Evolutionary conservation across 1,140 invertebrate genomes (phyloP).

Genomic region (Halesus radiatus): DNA sequence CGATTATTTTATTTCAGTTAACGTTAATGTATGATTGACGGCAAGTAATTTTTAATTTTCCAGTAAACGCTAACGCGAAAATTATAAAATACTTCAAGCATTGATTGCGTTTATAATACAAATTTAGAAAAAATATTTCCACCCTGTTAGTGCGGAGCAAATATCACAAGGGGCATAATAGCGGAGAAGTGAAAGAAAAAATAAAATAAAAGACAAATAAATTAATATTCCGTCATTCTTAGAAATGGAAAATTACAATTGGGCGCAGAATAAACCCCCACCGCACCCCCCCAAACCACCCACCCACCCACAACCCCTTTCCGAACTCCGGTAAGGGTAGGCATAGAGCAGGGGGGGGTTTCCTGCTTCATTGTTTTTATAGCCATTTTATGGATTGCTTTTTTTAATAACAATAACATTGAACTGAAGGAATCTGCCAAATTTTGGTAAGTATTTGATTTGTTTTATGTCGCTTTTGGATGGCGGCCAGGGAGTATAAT

Average conservation of each 20-base stretch:
- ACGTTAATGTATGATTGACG: too few species aligned
- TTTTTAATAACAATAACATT: not conserved
- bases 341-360: not conserved
- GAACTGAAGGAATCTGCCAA: too few species aligned
- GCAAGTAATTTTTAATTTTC: too few species aligned
- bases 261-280: conserved; percentile 46
- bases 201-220: conserved; percentile 57
- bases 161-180: conserved; percentile 35
- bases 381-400: conserved; percentile 36
- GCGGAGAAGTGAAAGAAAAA: conserved; percentile 41
- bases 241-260: conserved; percentile 57
- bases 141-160: conserved; percentile 26
- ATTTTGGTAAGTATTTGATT: too few species aligned
- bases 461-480: too few species aligned
- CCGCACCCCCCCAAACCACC: not conserved
- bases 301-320: not conserved
- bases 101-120: too few species aligned
- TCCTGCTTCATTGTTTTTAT: conserved; percentile 37
- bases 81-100: too few species aligned
- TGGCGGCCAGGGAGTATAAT: too few species aligned
- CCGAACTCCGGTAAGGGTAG: not conserved
- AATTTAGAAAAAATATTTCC: not conserved
- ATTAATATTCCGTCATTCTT: conserved; percentile 56
- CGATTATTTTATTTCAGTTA: too few species aligned
- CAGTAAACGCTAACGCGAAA: too few species aligned